Conservation (phyloP, 2,888 invertebrate genomes). For the Anagyrus pseudococci region DNA sequence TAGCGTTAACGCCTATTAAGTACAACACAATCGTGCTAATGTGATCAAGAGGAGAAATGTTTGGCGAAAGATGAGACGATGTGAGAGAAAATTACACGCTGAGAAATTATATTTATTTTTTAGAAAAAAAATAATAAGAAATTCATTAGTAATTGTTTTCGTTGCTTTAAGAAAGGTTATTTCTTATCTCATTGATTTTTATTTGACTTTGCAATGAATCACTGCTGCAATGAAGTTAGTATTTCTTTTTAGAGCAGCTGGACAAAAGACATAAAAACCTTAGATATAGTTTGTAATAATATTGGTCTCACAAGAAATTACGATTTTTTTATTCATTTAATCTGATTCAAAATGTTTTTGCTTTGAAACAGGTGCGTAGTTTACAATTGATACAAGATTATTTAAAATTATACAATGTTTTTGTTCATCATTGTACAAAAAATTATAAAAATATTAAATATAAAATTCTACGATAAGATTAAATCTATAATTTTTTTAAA, state of each 20-base stretch:
- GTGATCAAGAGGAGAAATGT: slow-evolving; percentile 10
- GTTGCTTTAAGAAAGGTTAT: slow-evolving; percentile 19
- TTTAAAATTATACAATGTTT: slow-evolving; percentile 7
- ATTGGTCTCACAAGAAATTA: slow-evolving; percentile 12
- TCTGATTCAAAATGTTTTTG: not conserved
- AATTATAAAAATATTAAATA: slow-evolving; percentile 1
- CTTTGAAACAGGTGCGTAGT: slow-evolving; percentile 17
- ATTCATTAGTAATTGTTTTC: slow-evolving; percentile 15
- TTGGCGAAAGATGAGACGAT: slow-evolving; percentile 18
- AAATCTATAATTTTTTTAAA: slow-evolving; percentile 17
- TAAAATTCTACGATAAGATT: slow-evolving; percentile 1
- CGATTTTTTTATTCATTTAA: slow-evolving; percentile 14
- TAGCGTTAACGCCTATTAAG: slow-evolving; percentile 10
- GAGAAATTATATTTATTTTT: slow-evolving; percentile 34
- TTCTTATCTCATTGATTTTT: slow-evolving; percentile 30
- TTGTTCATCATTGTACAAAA: slow-evolving; percentile 12
- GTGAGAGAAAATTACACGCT: slow-evolving; percentile 13
- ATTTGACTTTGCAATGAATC: slow-evolving; percentile 16
- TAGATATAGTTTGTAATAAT: slow-evolving; percentile 18
- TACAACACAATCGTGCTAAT: slow-evolving; percentile 9
- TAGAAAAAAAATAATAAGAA: slow-evolving; percentile 5
- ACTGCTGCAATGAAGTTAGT: slow-evolving; percentile 22
- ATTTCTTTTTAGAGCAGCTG: slow-evolving; percentile 26
- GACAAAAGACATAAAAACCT: slow-evolving; percentile 15
- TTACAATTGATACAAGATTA: slow-evolving; percentile 10